A percentile compares a stretch with the other conserved stretches of the same genome.
phyloP scores from a whole-genome alignment of 2,797 vertebrate genomes.

The Ateles fusciceps region DNA sequence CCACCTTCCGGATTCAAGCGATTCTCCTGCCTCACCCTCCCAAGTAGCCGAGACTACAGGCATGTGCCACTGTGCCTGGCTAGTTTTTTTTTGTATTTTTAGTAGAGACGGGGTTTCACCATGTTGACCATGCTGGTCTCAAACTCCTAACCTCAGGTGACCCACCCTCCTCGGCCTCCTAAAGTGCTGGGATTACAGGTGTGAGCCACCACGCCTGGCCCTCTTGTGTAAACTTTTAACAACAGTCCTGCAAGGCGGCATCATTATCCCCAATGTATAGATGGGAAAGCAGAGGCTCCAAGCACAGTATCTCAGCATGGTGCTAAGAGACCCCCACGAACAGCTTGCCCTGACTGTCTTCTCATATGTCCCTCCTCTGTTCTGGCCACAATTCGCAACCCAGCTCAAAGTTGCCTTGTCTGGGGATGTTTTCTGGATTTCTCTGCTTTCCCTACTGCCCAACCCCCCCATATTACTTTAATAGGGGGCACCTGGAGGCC shows the following conservation, averaged over 20 bases:
- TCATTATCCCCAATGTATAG: background rate
- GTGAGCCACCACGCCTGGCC: background rate
- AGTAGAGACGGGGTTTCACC: too few species aligned
- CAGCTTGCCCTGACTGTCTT: background rate
- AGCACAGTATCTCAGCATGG: background rate
- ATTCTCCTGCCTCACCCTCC: too few species aligned
- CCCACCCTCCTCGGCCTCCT: too few species aligned
- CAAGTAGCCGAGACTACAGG: too few species aligned
- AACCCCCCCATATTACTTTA: background rate
- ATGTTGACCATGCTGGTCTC: too few species aligned
- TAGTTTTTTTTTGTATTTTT: too few species aligned
- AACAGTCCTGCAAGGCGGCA: too few species aligned
- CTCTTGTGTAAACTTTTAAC: background rate
- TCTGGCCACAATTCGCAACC: background rate
- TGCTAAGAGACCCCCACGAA: background rate
- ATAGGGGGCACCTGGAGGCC: background rate
- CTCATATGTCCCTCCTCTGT: background rate
- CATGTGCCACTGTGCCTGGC: too few species aligned
- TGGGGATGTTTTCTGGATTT: background rate
- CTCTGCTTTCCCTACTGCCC: too few species aligned
- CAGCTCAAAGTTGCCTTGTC: background rate
- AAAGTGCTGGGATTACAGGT: too few species aligned
- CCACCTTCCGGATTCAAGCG: too few species aligned
- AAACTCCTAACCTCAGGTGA: too few species aligned
- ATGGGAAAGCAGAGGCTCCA: background rate